Base-by-base conservation (phyloP, 2,888 invertebrate genomes). In the Dorcus hopei region DNA sequence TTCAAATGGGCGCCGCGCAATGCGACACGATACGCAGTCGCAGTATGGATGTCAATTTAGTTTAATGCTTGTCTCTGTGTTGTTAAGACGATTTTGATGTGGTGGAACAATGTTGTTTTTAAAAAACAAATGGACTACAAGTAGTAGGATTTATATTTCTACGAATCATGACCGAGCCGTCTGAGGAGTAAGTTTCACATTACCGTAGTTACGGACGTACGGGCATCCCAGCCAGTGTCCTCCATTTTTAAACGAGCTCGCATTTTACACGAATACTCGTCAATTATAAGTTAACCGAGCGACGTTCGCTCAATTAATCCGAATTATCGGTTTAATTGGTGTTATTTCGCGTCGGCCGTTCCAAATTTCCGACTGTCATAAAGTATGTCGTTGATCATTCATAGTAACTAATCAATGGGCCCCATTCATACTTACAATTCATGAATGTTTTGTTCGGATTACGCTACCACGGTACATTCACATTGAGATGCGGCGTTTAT, bases 91-190 rank as follows among this genome's bases (percentile, higher is more conserved):
- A 74, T 69, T 77, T 78, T 78, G 76, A 78, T 78, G 78, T 77
- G 74, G 76, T 75, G 72, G 72, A 74, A 78, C 77, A 76, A 78
- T 78, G 78, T 73, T 76, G 76, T 74, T 75, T 70, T 72, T 67
- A 74, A 72, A 71, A 72, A 74, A 85, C 86, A 86, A 85, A 88
- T 87, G 85, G 86, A 86, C 86, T 68, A 66, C 67, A 85, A 87
- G 85, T 86, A 88, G 86, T 91, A 90, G 87, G 85, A 86, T 87
- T 86, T 88, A 88, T 85, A 85, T 85, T 85, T 87, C 86, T 82
- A 87, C 88, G 83, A 90, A 91, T 83, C 90, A 92, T 91, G 91
- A 91, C 90, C 88, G 91, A 91, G 86, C 87, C 87, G 87, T 88
- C 87, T 88, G 91, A 92, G 86, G 90, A 90, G 91, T 92, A 84